Conservation (phyloP, 2,888 invertebrate genomes). For the Drosophila infuscata region DNA sequence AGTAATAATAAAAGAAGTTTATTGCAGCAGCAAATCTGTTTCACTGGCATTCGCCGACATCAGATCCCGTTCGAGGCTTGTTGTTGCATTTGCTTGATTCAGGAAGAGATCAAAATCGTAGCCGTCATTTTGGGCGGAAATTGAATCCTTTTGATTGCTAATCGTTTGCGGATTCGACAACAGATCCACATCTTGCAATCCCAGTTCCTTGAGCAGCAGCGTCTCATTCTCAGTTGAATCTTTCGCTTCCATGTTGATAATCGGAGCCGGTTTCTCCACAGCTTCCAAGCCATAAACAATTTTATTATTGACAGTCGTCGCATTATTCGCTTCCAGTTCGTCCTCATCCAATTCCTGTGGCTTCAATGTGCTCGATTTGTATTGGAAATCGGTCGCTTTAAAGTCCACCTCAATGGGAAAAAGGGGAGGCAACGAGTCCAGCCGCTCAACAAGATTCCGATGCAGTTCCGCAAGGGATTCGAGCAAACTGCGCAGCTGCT, state of each 20-base stretch:
- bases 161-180: conserved; percentile 71
- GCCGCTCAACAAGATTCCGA: conserved; percentile 90
- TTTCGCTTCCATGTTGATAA: conserved; percentile 72
- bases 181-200: conserved; percentile 86
- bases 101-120: conserved; percentile 81
- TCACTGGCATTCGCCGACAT: conserved; percentile 81
- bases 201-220: conserved; percentile 86
- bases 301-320: conserved; percentile 20
- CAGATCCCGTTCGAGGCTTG: conserved; percentile 73
- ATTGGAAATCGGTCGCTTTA: conserved; percentile 96
- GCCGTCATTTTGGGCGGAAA: conserved; percentile 57
- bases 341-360: conserved; percentile 83
- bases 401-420: conserved; percentile 99
- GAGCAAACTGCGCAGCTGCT: conserved; percentile 93
- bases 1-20: conserved; percentile 9
- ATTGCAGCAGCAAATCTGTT: conserved; percentile 80
- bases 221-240: conserved; percentile 59
- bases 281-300: conserved; percentile 80
- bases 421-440: conserved; percentile 90
- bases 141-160: conserved; percentile 68
- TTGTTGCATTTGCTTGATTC: conserved; percentile 71
- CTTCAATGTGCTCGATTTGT: conserved; percentile 86
- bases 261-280: conserved; percentile 76
- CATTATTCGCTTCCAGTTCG: conserved; percentile 66
- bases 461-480: conserved; percentile 91